phyloP scores from a whole-genome alignment of 53 echinoderm and acorn worm genomes.

The Paracentrotus lividus region DNA sequence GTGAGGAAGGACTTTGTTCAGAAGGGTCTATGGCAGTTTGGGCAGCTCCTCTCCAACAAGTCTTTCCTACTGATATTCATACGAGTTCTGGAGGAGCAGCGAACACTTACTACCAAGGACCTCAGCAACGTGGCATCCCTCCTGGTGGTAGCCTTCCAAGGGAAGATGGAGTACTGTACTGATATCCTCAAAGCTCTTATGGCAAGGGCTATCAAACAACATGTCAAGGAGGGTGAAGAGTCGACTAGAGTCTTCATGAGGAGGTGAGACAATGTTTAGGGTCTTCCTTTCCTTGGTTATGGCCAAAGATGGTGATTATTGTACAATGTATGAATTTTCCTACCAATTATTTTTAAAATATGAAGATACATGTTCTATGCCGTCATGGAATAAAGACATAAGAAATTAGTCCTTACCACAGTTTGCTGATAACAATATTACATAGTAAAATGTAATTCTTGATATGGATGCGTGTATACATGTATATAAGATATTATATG shows the following conservation, averaged over 20 bases:
- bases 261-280: slow-evolving; percentile 72
- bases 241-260: slow-evolving; percentile 85
- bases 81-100: slow-evolving; percentile 89
- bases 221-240: slow-evolving; percentile 84
- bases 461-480: not conserved
- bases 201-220: slow-evolving; percentile 84
- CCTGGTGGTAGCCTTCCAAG: slow-evolving; percentile 90
- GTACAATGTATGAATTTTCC: not conserved
- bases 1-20: slow-evolving; percentile 79
- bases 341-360: not conserved
- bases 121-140: slow-evolving; percentile 93
- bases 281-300: not conserved
- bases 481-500: not conserved
- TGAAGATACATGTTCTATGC: not conserved
- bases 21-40: slow-evolving; percentile 89
- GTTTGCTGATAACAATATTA: not conserved
- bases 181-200: slow-evolving; percentile 83
- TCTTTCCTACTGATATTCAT: slow-evolving; percentile 92
- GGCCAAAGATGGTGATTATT: not conserved
- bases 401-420: not conserved
- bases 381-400: not conserved
- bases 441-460: not conserved
- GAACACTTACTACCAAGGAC: slow-evolving; percentile 81
- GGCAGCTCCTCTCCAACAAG: slow-evolving; percentile 90
- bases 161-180: slow-evolving; percentile 95